phyloP scores from a whole-genome alignment of 2,797 vertebrate genomes.

The Malurus splendens region DNA sequence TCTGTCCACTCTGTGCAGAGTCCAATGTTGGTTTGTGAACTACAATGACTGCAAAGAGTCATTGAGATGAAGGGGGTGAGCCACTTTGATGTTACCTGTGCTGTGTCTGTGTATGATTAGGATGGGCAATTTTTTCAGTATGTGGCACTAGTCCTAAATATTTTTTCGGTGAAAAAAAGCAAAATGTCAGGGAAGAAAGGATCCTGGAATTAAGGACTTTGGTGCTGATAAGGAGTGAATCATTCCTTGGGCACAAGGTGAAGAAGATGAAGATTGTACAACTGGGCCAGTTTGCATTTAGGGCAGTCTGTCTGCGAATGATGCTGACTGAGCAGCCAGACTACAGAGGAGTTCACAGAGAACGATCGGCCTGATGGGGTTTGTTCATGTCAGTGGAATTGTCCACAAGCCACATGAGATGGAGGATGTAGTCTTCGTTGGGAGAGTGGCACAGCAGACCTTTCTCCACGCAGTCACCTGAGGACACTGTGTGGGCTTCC shows the following conservation, averaged over 20 bases:
- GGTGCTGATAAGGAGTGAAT: not conserved
- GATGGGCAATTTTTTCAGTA: not conserved
- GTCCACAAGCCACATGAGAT: not conserved
- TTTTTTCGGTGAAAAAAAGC: not conserved
- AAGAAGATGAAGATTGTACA: not conserved
- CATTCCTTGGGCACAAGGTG: not conserved
- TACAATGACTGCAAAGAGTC: not conserved
- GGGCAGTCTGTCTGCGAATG: not conserved
- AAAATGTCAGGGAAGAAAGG: not conserved
- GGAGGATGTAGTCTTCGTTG: accelerated
- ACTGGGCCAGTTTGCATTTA: not conserved
- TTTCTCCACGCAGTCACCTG: not conserved
- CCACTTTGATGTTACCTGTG: not conserved
- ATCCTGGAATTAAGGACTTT: not conserved
- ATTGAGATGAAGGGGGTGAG: not conserved
- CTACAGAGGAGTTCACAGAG: not conserved
- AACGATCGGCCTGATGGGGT: not conserved
- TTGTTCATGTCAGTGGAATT: not conserved
- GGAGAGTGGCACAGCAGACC: not conserved
- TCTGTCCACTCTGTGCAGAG: not conserved
- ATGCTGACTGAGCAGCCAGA: not conserved
- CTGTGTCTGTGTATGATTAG: not conserved
- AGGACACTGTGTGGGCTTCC: not conserved
- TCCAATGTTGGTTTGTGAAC: not conserved
- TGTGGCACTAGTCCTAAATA: not conserved